Conservation (phyloP, 2,113 vertebrate species). For the Condylura cristata region DNA sequence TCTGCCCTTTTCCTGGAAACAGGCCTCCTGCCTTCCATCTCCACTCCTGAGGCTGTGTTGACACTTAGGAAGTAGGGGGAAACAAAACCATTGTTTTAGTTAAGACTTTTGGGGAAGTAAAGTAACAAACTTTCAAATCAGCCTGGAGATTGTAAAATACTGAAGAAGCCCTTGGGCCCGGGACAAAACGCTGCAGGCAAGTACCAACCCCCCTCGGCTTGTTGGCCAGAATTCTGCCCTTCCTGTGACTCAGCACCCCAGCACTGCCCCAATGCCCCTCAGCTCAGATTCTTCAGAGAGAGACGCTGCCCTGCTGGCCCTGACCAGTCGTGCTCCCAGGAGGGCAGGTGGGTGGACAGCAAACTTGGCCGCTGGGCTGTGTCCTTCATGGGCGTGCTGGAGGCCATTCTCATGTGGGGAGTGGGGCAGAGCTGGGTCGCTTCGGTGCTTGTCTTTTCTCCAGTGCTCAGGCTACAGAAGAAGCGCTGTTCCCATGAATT, state of each 20-base stretch:
- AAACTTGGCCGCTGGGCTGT: neutral
- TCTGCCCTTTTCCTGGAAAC: neutral
- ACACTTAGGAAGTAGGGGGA: neutral
- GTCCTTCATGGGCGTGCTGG: neutral
- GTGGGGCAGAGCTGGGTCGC: no score
- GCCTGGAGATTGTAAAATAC: neutral
- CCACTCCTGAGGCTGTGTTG: neutral
- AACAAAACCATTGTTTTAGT: neutral
- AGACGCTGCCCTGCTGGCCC: no score
- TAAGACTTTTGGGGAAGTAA: neutral
- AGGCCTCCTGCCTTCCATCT: neutral
- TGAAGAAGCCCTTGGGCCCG: neutral
- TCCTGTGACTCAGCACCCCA: accelerated
- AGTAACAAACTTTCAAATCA: neutral
- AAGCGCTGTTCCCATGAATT: neutral
- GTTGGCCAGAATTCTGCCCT: neutral
- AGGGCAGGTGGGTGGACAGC: neutral
- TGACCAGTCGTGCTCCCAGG: neutral
- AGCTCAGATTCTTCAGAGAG: neutral
- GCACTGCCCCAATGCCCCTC: accelerated
- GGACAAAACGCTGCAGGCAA: neutral
- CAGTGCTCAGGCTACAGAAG: neutral
- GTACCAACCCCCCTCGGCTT: neutral
- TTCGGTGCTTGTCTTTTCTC: neutral
- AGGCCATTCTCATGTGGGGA: accelerated